phyloP scores from a whole-genome alignment of 1,140 invertebrate species.

The Temnothorax nylanderi region DNA sequence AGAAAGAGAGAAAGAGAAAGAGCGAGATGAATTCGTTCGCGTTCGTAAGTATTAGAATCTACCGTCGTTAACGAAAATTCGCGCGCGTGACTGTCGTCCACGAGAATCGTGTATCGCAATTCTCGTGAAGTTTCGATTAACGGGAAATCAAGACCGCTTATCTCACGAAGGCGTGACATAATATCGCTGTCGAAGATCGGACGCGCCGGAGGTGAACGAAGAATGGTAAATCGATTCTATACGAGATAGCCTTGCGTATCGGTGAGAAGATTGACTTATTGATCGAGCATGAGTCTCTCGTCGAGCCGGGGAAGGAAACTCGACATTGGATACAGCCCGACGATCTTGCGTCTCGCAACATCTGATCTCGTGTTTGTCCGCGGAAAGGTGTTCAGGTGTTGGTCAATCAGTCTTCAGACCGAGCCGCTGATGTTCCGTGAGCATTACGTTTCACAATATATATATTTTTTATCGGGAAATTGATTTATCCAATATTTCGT shows the following conservation, averaged over 20 bases:
- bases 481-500: neutral
- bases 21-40: constrained; percentile 8
- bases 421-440: neutral
- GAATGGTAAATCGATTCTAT: constrained; percentile 65
- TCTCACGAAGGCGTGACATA: constrained; percentile 33
- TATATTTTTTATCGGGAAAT: neutral
- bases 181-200: constrained; percentile 41
- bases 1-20: neutral
- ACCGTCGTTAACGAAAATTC: constrained; percentile 11
- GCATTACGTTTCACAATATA: neutral
- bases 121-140: constrained; percentile 37
- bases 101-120: neutral
- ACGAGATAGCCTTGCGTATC: constrained; percentile 61
- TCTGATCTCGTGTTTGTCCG: constrained; percentile 26
- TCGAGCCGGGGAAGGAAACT: constrained; percentile 1
- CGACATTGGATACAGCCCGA: neutral
- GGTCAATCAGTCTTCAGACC: neutral
- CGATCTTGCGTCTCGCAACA: constrained; percentile 14
- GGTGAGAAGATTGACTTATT: constrained; percentile 72
- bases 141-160: constrained; percentile 38
- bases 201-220: constrained; percentile 47
- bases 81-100: neutral
- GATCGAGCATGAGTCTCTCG: constrained; percentile 39
- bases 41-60: neutral
- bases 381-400: neutral